Percentiles rank a stretch among this genome's conserved stretches.
These are phyloP conservation scores for Caenorhabditis macrosperma DNA, from an alignment of 2,888 invertebrate species.

Conservation along the genomic window DNA sequence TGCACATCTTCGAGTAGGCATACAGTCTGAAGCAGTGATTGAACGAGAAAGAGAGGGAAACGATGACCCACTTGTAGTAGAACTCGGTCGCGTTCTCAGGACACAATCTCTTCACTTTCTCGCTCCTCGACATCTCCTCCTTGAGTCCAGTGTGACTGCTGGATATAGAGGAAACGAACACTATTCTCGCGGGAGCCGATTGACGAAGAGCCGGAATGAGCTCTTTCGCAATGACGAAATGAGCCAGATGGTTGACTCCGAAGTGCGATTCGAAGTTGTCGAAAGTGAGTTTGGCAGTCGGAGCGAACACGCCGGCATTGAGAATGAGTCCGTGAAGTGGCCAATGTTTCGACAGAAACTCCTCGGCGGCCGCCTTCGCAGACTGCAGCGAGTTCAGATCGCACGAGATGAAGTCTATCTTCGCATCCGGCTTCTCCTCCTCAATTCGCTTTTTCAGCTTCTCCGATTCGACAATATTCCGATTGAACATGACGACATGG, in stretches of 20 bases:
- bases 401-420: conserved; percentile 80
- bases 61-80: conserved; percentile 45
- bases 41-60: not conserved
- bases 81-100: conserved; percentile 57
- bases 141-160: conserved; percentile 83
- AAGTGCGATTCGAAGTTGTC: conserved; percentile 82
- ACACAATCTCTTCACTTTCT: conserved; percentile 64
- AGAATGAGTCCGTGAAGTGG: conserved; percentile 82
- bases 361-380: conserved; percentile 81
- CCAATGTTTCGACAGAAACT: conserved; percentile 79
- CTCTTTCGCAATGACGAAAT: conserved; percentile 80
- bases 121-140: conserved; percentile 24
- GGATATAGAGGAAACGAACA: conserved; percentile 91
- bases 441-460: conserved; percentile 86
- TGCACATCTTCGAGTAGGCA: conserved; percentile 75
- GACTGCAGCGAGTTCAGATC: conserved; percentile 81
- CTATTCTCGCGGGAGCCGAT: conserved; percentile 86
- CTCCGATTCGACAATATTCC: conserved; percentile 84
- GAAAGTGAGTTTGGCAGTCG: conserved; percentile 80
- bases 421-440: conserved; percentile 56
- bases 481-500: conserved; percentile 90
- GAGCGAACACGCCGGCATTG: conserved; percentile 83
- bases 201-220: conserved; percentile 83
- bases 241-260: conserved; percentile 89
- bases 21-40: conserved; percentile 63